Conservation (phyloP, 2,797 vertebrate species). For the Gymnothorax reevesii region DNA sequence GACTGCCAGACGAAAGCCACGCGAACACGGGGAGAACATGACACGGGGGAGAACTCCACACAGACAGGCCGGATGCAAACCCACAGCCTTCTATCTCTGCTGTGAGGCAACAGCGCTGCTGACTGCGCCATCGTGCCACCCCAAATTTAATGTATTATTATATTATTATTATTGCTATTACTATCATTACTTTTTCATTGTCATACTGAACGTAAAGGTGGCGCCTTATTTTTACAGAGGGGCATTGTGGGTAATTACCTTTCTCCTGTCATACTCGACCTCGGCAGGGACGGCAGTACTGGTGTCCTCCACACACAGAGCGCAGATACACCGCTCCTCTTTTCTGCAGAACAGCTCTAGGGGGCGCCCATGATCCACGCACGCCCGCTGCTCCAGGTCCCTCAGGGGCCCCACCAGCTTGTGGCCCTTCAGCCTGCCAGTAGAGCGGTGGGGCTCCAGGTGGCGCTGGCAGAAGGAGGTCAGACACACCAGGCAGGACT, state of each 20-base stretch:
- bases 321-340: conserved; percentile 52
- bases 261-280: conserved; percentile 49
- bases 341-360: conserved; percentile 60
- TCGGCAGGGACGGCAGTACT: conserved; percentile 48
- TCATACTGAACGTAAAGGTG: background rate
- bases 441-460: conserved; percentile 48
- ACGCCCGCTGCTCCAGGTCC: conserved; percentile 53
- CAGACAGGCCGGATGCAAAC: too few relatives aligned
- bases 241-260: conserved; percentile 46
- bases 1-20: too few relatives aligned
- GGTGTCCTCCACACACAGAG: conserved; percentile 59
- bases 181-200: too few relatives aligned
- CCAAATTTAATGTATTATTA: too few relatives aligned
- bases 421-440: conserved; percentile 59
- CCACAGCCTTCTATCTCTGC: too few relatives aligned
- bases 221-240: background rate
- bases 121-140: too few relatives aligned
- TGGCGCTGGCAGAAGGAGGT: conserved; percentile 62
- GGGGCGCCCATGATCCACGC: conserved; percentile 53
- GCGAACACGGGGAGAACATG: too few relatives aligned
- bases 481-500: conserved; percentile 67
- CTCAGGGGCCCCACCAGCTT: conserved; percentile 58
- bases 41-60: too few relatives aligned
- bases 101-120: too few relatives aligned
- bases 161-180: too few relatives aligned